phyloP scores from a whole-genome alignment of 2,888 invertebrate species.

The Campoletis raptor region DNA sequence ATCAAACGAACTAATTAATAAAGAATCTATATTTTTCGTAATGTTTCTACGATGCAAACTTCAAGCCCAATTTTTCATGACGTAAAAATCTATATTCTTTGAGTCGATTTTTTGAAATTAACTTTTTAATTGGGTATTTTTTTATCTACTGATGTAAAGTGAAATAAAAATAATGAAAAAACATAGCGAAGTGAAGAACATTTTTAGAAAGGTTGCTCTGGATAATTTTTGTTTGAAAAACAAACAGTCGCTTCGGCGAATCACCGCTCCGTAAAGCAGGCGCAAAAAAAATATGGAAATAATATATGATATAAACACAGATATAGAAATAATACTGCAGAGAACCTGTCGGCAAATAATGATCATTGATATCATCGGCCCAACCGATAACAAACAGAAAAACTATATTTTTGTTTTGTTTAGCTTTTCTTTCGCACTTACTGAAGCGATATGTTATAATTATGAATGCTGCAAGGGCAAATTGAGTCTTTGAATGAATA shows the following conservation, averaged over 20 bases:
- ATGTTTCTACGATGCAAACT: no score
- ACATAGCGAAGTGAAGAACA: not conserved
- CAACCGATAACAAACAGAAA: conserved; percentile 24
- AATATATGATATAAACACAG: not conserved
- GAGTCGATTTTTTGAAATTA: no score
- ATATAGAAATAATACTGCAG: conserved; percentile 27
- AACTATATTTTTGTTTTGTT: conserved; percentile 20
- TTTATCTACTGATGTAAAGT: not conserved
- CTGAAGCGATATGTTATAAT: conserved; percentile 23
- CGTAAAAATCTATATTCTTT: no score
- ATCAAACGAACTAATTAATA: no score
- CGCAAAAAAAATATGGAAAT: not conserved
- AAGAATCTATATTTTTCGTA: no score
- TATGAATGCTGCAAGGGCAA: conserved; percentile 10
- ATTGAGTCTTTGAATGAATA: conserved; percentile 53
- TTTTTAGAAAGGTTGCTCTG: not conserved
- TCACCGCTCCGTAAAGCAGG: not conserved
- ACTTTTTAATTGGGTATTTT: not conserved
- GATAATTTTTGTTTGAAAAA: not conserved
- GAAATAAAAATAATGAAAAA: not conserved
- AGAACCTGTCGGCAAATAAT: conserved; percentile 41
- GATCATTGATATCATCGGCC: conserved; percentile 27
- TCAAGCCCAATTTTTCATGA: no score
- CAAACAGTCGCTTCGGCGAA: conserved; percentile 3
- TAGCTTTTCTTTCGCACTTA: conserved; percentile 8